These are phyloP conservation scores for Eledone cirrhosa DNA, from an alignment of 2,888 invertebrate genomes.

Conservation along the genomic window DNA sequence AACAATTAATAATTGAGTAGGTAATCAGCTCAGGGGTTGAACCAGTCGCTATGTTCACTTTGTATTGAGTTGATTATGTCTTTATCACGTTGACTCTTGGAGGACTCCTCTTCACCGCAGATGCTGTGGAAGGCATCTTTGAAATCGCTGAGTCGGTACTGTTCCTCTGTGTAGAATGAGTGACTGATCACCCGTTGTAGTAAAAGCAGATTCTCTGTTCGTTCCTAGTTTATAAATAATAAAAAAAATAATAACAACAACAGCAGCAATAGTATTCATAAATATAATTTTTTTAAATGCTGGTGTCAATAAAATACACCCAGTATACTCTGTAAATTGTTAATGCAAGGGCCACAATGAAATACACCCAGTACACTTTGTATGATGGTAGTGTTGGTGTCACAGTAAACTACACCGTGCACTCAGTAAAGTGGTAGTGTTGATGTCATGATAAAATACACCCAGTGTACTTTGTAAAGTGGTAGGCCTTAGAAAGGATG, in stretches of 20 bases:
- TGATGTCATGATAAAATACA: no score
- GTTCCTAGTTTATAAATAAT: slow-evolving; percentile 44
- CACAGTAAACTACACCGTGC: no score
- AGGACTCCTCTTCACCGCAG: slow-evolving; percentile 43
- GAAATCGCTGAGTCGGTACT: slow-evolving; percentile 48
- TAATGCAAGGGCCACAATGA: no score
- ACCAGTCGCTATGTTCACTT: slow-evolving; percentile 14
- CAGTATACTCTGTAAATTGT: no score
- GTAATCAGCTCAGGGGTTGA: neutral
- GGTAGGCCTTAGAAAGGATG: neutral
- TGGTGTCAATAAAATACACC: no score
- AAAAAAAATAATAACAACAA: neutral
- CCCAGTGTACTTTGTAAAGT: no score
- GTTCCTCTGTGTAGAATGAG: slow-evolving; percentile 55
- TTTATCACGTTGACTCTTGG: slow-evolving; percentile 40
- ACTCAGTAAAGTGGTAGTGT: no score
- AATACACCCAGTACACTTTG: no score
- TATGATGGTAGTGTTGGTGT: no score
- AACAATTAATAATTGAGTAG: no score
- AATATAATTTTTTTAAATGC: neutral
- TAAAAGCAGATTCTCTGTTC: slow-evolving; percentile 58
- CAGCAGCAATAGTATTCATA: neutral
- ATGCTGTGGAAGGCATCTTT: slow-evolving; percentile 42
- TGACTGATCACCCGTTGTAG: slow-evolving; percentile 57
- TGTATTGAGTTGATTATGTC: slow-evolving; percentile 26